phyloP scores from a whole-genome alignment of 2,113 vertebrate species.

The Corvus hawaiiensis region DNA sequence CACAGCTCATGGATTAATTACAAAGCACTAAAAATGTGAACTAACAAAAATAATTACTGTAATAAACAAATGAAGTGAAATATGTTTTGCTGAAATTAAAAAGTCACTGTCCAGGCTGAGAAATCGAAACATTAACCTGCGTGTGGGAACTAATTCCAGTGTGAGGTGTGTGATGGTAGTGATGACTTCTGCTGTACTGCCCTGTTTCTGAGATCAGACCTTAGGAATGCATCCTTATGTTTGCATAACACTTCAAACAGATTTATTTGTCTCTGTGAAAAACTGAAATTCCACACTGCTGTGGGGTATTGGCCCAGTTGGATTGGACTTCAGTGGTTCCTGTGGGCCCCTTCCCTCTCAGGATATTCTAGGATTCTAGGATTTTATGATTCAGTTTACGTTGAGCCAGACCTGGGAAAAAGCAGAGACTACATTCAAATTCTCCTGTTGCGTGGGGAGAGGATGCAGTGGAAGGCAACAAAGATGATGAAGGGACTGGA shows the following conservation, averaged over 20 bases:
- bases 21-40: slow-evolving; percentile 32
- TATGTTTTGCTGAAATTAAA: not conserved
- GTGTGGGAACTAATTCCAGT: not conserved
- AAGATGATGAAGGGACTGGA: not conserved
- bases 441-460: not conserved
- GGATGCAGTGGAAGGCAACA: not conserved
- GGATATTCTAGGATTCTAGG: not conserved
- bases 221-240: not conserved
- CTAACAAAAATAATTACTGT: slow-evolving; percentile 32
- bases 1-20: slow-evolving; percentile 31
- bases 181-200: not conserved
- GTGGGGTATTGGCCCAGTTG: not conserved
- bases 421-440: not conserved
- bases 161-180: not conserved
- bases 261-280: not conserved
- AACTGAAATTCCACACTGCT: not conserved
- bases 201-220: not conserved
- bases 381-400: not conserved
- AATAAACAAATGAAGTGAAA: slow-evolving; percentile 30
- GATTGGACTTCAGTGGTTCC: not conserved
- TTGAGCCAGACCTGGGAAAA: not conserved
- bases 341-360: not conserved
- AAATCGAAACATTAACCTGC: not conserved
- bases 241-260: not conserved
- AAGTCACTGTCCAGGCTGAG: not conserved